A percentile compares a stretch with the other conserved stretches of the same genome.
These are phyloP conservation scores for Ylistrum balloti DNA, from an alignment of 1,140 invertebrate species.

Conservation along the genomic window DNA sequence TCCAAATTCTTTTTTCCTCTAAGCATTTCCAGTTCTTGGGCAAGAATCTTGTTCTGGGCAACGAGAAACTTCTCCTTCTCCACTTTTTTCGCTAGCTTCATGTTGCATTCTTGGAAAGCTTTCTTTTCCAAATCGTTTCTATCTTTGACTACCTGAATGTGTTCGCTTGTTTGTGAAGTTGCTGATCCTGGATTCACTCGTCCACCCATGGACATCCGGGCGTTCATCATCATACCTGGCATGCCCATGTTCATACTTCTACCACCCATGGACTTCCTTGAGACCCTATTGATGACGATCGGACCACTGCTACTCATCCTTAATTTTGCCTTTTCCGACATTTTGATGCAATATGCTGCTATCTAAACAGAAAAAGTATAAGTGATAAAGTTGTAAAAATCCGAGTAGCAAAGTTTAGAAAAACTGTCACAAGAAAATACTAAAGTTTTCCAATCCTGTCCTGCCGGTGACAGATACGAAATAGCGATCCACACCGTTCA, in stretches of 20 bases:
- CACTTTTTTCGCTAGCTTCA: not conserved
- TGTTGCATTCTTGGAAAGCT: conserved; percentile 33
- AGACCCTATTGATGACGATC: not conserved
- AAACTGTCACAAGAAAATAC: not conserved
- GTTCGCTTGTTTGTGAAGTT: not conserved
- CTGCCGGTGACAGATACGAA: not conserved
- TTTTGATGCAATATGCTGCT: not conserved
- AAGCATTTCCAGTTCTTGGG: not conserved
- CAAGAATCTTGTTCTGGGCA: conserved; percentile 25
- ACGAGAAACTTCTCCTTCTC: not conserved
- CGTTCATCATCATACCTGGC: too few relatives aligned
- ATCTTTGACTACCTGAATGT: not conserved
- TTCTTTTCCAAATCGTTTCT: not conserved
- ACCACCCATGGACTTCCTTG: not conserved
- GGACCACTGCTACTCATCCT: too few relatives aligned
- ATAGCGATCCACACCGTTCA: conserved; percentile 15
- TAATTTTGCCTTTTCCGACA: not conserved
- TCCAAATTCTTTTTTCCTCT: conserved; percentile 4
- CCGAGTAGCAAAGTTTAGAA: not conserved
- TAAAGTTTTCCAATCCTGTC: not conserved
- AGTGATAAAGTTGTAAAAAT: too few relatives aligned
- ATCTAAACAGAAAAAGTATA: not conserved
- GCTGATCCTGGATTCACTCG: not conserved
- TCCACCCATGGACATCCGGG: not conserved
- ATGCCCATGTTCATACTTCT: not conserved